Conservation (phyloP, 2,797 vertebrate genomes). For the Sebastes taczanowskii region DNA sequence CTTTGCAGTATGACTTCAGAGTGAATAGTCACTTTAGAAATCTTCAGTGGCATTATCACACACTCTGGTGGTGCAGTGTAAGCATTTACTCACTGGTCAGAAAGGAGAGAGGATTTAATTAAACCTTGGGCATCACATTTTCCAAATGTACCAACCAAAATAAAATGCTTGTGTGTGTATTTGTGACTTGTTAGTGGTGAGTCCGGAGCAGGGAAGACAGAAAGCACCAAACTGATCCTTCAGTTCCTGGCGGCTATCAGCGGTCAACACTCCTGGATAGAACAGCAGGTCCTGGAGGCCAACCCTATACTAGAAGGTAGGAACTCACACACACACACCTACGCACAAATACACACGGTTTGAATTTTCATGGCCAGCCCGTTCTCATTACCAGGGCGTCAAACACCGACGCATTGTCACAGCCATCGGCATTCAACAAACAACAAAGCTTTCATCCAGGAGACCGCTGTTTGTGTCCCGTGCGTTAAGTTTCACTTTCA, state of each 20-base stretch:
- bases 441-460: no score
- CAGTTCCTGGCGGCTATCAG: conserved; percentile 97
- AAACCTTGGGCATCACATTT: background rate
- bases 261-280: conserved; percentile 98
- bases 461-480: no score
- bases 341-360: background rate
- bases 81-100: background rate
- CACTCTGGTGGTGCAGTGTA: background rate
- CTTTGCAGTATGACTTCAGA: no score
- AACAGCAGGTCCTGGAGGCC: conserved; percentile 97
- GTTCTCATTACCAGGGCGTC: no score
- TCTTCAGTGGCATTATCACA: background rate
- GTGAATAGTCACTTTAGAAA: background rate
- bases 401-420: no score
- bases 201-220: conserved; percentile 96
- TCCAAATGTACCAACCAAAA: background rate
- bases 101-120: background rate
- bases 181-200: conserved; percentile 85
- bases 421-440: no score
- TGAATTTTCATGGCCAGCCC: no score
- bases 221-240: conserved; percentile 96
- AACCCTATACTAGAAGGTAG: conserved; percentile 97
- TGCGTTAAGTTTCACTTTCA: no score
- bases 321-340: background rate
- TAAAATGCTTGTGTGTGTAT: no score